Conservation (phyloP, 2,797 vertebrate genomes). For the Nothura maculosa region DNA sequence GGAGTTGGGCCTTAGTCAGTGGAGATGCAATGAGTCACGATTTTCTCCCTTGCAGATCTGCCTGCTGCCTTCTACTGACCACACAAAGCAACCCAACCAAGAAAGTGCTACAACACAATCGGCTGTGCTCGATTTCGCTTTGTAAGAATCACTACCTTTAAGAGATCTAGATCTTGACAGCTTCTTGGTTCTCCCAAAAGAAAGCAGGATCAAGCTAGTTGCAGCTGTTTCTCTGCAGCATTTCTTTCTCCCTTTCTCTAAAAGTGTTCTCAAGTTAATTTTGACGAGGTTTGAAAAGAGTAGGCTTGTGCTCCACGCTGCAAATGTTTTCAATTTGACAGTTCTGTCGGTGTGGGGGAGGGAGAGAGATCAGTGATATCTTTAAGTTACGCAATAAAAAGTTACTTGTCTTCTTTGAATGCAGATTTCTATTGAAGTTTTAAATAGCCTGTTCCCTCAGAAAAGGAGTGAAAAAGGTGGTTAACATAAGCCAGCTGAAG, state of each 20-base stretch:
- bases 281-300: slow-evolving; percentile 69
- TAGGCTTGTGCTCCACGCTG: slow-evolving; percentile 43
- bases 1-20: not conserved
- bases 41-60: not conserved
- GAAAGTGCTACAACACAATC: not conserved
- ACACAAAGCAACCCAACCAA: not conserved
- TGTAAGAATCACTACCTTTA: slow-evolving; percentile 12
- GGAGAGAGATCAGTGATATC: slow-evolving; percentile 72
- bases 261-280: slow-evolving; percentile 69
- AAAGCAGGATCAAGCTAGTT: not conserved
- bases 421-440: slow-evolving; percentile 65
- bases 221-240: slow-evolving; percentile 60
- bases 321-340: slow-evolving; percentile 73
- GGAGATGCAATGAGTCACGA: not conserved
- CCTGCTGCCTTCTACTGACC: not conserved
- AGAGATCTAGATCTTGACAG: not conserved
- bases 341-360: slow-evolving; percentile 68
- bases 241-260: slow-evolving; percentile 8
- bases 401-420: slow-evolving; percentile 71
- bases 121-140: not conserved
- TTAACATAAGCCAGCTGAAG: slow-evolving; percentile 25
- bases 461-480: not conserved
- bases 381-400: slow-evolving; percentile 76
- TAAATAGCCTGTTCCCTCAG: slow-evolving; percentile 54
- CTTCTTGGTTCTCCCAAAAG: not conserved